phyloP scores from a whole-genome alignment of 2,797 vertebrate species.

The Euphonia xanthogaster region DNA sequence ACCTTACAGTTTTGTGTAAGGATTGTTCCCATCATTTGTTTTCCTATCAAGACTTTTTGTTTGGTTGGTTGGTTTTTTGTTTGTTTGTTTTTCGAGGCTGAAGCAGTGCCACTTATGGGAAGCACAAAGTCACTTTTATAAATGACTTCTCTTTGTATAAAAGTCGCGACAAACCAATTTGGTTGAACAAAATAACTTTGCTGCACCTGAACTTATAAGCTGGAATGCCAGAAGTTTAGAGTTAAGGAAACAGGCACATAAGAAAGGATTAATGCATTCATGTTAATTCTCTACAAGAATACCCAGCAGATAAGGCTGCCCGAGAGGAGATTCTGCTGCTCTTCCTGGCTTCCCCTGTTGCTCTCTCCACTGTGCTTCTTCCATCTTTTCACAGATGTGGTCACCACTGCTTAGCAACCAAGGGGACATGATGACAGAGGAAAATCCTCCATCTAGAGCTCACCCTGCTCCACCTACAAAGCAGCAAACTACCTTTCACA shows the following conservation, averaged over 20 bases:
- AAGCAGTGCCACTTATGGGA: neutral
- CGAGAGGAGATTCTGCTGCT: neutral
- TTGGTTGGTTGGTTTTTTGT: no score
- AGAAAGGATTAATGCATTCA: accelerated
- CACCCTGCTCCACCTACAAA: neutral
- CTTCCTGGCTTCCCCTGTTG: neutral
- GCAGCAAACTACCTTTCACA: neutral
- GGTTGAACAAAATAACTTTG: neutral
- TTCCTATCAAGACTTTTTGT: neutral
- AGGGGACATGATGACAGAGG: neutral
- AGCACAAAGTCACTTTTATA: accelerated
- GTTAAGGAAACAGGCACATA: neutral
- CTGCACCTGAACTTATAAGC: neutral
- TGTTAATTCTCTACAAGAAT: neutral
- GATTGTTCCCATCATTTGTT: neutral
- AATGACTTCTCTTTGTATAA: neutral
- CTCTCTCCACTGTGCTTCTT: neutral
- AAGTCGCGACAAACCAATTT: neutral
- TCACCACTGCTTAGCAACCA: constrained; percentile 51
- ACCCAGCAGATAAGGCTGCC: neutral
- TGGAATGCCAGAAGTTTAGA: neutral
- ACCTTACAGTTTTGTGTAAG: accelerated
- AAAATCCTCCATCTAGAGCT: neutral
- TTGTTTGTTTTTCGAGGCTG: neutral
- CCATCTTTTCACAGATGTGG: constrained; percentile 10